These are phyloP conservation scores for Ceratina calcarata DNA, from an alignment of 1,140 invertebrate genomes.

Conservation along the genomic window DNA sequence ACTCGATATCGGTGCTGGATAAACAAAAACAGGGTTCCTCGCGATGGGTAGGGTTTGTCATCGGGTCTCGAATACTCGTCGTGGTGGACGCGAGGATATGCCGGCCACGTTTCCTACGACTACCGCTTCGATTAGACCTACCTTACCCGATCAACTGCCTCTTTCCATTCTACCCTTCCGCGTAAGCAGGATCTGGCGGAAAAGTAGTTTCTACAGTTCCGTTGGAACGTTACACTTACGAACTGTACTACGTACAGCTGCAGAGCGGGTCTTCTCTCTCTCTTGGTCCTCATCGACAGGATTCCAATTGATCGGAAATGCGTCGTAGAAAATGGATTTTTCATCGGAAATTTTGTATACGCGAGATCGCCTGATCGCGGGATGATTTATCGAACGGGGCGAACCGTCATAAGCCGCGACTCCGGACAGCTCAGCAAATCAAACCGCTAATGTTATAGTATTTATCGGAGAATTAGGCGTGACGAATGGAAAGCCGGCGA, in stretches of 20 bases:
- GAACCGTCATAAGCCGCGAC: conserved; percentile 9
- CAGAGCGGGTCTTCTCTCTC: too few species aligned
- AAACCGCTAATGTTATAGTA: conserved; percentile 35
- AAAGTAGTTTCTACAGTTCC: too few species aligned
- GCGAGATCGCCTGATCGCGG: too few species aligned
- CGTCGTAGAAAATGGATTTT: too few species aligned
- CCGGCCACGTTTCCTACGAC: conserved; percentile 42
- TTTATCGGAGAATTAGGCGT: conserved; percentile 38
- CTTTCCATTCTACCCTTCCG: not conserved
- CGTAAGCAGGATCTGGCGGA: not conserved
- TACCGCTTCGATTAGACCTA: conserved; percentile 33
- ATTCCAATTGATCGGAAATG: too few species aligned
- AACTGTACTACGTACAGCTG: too few species aligned
- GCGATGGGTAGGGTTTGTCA: conserved; percentile 7
- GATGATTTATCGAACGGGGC: too few species aligned
- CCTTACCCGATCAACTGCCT: conserved; percentile 25
- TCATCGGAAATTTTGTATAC: too few species aligned
- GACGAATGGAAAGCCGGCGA: conserved; percentile 38
- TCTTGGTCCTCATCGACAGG: too few species aligned
- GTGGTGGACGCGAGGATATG: conserved; percentile 18
- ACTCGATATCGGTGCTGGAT: conserved; percentile 38
- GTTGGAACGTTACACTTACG: too few species aligned
- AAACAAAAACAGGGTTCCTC: conserved; percentile 36
- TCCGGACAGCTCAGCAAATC: conserved; percentile 13
- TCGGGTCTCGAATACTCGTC: not conserved